Evolutionary conservation across 2,113 vertebrate genomes (phyloP).

Genomic region (Galemys pyrenaicus): DNA sequence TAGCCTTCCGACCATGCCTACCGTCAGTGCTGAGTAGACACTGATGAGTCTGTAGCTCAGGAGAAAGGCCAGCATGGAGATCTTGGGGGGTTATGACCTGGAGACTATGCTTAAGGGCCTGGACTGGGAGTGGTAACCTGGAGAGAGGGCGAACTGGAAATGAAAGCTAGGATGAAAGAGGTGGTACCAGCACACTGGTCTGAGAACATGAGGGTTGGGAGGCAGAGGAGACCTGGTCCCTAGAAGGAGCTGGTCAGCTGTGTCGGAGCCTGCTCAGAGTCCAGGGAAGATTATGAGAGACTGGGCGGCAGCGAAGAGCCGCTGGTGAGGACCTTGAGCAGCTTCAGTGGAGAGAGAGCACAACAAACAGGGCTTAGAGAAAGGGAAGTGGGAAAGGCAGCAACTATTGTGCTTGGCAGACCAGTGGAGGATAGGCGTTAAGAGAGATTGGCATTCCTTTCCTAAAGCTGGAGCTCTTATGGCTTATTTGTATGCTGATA

Average conservation of each 20-base stretch:
- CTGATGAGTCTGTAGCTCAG: not conserved
- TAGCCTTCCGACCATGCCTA: not conserved
- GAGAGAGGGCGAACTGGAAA: not conserved
- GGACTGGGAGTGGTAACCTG: not conserved
- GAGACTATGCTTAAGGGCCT: not conserved
- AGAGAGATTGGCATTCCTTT: not conserved
- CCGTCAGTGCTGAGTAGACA: not conserved
- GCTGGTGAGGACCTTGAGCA: not conserved
- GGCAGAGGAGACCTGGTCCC: not conserved
- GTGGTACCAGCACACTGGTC: not conserved
- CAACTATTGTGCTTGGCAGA: not conserved
- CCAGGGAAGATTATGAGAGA: no score
- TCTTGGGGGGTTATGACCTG: not conserved
- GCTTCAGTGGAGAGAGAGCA: not conserved
- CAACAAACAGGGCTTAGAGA: fast-evolving
- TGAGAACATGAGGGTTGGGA: not conserved
- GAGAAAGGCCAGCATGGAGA: not conserved
- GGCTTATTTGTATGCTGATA: not conserved
- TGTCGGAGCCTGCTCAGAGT: not conserved
- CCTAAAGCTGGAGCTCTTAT: not conserved
- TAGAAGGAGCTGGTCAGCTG: not conserved
- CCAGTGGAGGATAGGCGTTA: not conserved
- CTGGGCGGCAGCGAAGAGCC: no score
- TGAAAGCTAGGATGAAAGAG: not conserved
- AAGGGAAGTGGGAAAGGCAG: not conserved